Base-by-base conservation (phyloP, 2,888 invertebrate genomes). In the Endomychus coccineus region DNA sequence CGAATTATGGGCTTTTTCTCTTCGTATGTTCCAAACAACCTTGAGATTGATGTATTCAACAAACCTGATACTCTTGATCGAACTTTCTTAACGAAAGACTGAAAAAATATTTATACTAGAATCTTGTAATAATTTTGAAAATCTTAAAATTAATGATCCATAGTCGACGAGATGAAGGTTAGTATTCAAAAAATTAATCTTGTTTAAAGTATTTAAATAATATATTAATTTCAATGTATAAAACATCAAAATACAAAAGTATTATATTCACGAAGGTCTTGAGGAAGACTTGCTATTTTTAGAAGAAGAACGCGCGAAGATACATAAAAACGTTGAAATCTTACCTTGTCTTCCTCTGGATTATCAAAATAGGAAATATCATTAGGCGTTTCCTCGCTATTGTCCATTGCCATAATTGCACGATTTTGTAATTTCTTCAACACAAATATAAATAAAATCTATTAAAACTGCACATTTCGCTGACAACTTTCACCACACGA, bases 41-140 rank as follows among this genome's bases (percentile, higher is more conserved):
- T 74, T 3, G 69, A 69, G 38, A 76, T 61, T 16, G 74, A 71
- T 34, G 75, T 71, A 12, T 80, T 78, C 50, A 82, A 68, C 17
- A 80, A 64, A 37, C 74, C 75, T 2, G 78, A 71, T 35, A 81
- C 72, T 50, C 72, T 72, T 38, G 75, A 74, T 46, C 76, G 75
- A 34, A 82, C 73, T 69, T 78, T 80, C 56, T 73, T 74, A 41
- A 81, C 77, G 59, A 83, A 78, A 13, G 82, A 80, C 81, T 82
- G 69, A 28, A 73, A 73, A 48, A 40, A 49, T 44, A 6, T n/a
- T 7, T 7, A 19, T 19, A 19, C 9, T 19, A 19, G n/a, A 6
- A 19, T 19, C 9, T 19, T 19, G 21, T 19, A 48, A 31, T 40
- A 31, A 34, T 27, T 14, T 16, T 29, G n/a, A 16, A 38, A 25